Base-by-base conservation (phyloP, 2,888 invertebrate species). In the Eilema griseolum region DNA sequence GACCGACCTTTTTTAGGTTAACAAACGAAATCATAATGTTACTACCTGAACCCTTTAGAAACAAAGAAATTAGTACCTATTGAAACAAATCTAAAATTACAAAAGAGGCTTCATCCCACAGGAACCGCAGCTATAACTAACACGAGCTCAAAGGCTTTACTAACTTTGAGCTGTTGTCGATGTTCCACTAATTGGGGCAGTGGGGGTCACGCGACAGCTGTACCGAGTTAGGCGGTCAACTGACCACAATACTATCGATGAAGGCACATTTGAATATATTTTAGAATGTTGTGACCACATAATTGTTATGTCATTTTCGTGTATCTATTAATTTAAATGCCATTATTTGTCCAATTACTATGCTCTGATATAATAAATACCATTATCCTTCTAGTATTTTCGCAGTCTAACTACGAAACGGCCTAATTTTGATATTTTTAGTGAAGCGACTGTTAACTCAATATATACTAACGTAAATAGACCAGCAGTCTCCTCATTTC, bases 101-200 rank as follows among this genome's bases (percentile, higher is more conserved):
- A 31, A 64, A 28, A 52, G 61, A 46, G 23, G 23, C 23, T 61
- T 31, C 52, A 28, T 31, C 31, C 33, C 52, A 61, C 56, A 33
- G 28, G 33, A 56, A 61, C 61, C 61, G 33, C 33, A 31, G 24
- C 16, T 33, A 61, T 61, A 56, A 61, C 56, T 52, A 52, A 67
- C 46, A 61, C 61, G 24, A 67, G 41, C 41, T 60, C 59, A 64
- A 63, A 64, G 14, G 33, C 63, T 63, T 33, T 41, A 20, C 59
- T 31, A 69, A 69, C 69, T 69, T 69, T 56, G 12, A n/a, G 33
- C 52, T 69, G 61, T 56, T 52, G 31, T 33, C 60, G 61, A 60
- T 69, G 52, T 65, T 37, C 61, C 10, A 56, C 65, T 69, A 69
- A 69, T 69, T 69, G 52, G 69, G 61, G 52, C 56, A 59, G 46